phyloP scores from a whole-genome alignment of 2,797 vertebrate species.

The Notolabrus celidotus region DNA sequence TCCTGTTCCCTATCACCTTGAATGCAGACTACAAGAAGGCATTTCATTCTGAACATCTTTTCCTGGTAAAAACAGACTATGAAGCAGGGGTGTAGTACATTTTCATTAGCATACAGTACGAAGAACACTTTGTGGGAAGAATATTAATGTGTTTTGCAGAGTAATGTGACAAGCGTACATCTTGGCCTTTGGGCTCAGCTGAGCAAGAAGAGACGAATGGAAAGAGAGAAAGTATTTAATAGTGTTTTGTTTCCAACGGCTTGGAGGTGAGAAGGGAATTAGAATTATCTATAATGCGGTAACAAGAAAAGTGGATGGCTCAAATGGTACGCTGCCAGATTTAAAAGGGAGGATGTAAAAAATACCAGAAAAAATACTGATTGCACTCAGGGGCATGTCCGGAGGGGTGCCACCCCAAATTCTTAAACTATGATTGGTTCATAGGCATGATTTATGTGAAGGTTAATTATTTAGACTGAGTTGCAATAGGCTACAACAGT shows the following conservation, averaged over 20 bases:
- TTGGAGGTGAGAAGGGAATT: slow-evolving; percentile 76
- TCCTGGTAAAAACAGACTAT: slow-evolving; percentile 44
- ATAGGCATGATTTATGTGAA: no score
- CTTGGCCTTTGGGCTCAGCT: slow-evolving; percentile 73
- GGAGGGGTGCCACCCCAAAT: no score
- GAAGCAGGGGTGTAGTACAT: slow-evolving; percentile 39
- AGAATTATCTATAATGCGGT: slow-evolving; percentile 77
- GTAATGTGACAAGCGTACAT: slow-evolving; percentile 72
- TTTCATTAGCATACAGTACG: slow-evolving; percentile 72
- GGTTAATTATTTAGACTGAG: no score
- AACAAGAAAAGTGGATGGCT: slow-evolving; percentile 67
- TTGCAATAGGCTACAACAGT: no score
- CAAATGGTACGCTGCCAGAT: slow-evolving; percentile 44
- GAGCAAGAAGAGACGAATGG: slow-evolving; percentile 71
- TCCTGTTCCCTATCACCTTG: slow-evolving; percentile 22
- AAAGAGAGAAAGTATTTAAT: slow-evolving; percentile 71
- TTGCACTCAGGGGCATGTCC: neutral
- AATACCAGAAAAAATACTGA: slow-evolving; percentile 6
- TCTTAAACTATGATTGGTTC: no score
- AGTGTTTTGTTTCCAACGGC: slow-evolving; percentile 69
- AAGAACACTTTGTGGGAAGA: slow-evolving; percentile 61
- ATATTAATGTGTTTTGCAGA: slow-evolving; percentile 75
- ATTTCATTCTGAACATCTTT: slow-evolving; percentile 48
- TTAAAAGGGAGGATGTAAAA: slow-evolving; percentile 28
- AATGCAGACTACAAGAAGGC: slow-evolving; percentile 33